Percentiles rank a stretch among this genome's conserved stretches.
Evolutionary conservation across 2,113 vertebrate species (phyloP).

Genomic region (Apodemus sylvaticus): DNA sequence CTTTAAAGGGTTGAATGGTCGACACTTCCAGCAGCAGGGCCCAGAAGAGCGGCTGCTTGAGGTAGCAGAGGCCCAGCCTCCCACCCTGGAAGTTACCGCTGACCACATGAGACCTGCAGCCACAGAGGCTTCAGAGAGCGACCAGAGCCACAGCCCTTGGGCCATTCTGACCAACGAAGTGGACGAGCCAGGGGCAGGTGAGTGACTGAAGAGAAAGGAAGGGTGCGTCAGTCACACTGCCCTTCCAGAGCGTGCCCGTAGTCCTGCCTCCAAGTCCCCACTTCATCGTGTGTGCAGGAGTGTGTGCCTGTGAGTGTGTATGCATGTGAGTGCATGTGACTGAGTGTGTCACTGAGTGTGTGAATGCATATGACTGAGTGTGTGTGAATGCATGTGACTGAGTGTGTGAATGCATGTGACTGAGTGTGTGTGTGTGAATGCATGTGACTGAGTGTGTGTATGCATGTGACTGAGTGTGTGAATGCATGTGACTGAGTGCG

Average conservation of each 20-base stretch:
- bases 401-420: background rate
- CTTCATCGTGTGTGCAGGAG: background rate
- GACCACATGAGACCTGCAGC: constrained; percentile 26
- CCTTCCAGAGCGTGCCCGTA: too few relatives aligned
- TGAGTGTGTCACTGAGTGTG: background rate
- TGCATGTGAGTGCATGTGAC: background rate
- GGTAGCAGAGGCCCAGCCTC: background rate
- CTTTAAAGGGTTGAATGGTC: constrained; percentile 81
- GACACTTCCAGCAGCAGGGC: constrained; percentile 82
- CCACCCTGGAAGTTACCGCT: constrained; percentile 28
- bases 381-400: background rate
- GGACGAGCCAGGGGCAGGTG: constrained; percentile 60
- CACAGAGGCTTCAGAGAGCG: background rate
- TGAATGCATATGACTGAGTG: background rate
- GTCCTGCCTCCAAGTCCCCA: background rate
- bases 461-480: background rate
- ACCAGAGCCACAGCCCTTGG: background rate
- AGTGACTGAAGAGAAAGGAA: constrained; percentile 18
- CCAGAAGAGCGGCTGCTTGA: accelerated
- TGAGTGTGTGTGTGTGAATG: background rate
- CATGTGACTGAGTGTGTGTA: background rate
- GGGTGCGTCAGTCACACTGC: too few relatives aligned
- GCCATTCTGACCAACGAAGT: constrained; percentile 66
- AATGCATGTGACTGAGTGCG: background rate
- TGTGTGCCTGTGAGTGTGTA: background rate